Evolutionary conservation across 2,113 vertebrate species (phyloP), one percentile per base, ranked within the genome.

Genomic region (Probosciger aterrimus): DNA sequence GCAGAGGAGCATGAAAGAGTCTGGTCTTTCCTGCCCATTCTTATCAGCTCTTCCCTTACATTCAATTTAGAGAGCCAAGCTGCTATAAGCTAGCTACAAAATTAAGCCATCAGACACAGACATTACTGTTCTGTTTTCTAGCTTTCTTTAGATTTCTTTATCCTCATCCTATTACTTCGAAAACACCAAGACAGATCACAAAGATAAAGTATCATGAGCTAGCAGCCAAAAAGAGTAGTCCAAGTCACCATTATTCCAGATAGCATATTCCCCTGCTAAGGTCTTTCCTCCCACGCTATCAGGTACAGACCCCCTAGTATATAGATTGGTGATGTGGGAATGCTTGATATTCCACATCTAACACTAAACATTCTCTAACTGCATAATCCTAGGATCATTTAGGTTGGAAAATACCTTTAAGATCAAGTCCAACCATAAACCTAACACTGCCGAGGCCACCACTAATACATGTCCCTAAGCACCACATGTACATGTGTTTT

Each of bases 371-470:
- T 27, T 67, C 23, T 35, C n/a, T 71, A 39, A 46, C 33, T 46
- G 8, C 18, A 41, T 30, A 18, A 73, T 31, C 55, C 30, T 2
- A 25, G 24, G 70, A 64, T 65, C 25, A 18, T 24, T 59, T 64
- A 3, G 9, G 12, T 28, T 52, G 30, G 33, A 35, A 69, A 64
- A 49, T 12, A 39, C 35, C 28, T 39, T 27, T 25, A 41, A 70
- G 14, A 44, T 22, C 0, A 0, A 50, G 23, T 39, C 18, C 39
- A 67, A 7, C 25, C 2, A 0, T 41, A 43, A n/a, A 18, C 15
- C 18, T 41, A 47, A 39, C n/a, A 47, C 39, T 86, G 62, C 8
- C 23, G 44, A 10, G 16, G 33, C 52, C 37, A 50, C 43, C 55
- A 39, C 16, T 20, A 39, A 55, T 10, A 41, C 7, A 0, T 12